Conservation (phyloP, 2,888 invertebrate species). For the Blomia tropicalis region DNA sequence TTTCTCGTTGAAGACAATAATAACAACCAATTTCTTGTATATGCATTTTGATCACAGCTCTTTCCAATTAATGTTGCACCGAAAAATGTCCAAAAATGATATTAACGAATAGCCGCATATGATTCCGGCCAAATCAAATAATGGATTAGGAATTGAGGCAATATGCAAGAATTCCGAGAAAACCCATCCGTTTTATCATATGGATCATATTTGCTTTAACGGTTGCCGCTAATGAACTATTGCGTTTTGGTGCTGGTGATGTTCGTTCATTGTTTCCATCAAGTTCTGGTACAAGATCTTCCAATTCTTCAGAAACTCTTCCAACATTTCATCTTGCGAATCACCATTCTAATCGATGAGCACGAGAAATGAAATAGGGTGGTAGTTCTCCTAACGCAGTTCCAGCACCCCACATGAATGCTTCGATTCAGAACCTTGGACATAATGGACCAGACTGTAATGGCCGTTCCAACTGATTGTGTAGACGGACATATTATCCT, state of each 20-base stretch:
- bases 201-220: constrained; percentile 18
- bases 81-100: constrained; percentile 99
- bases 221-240: not conserved
- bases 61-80: constrained; percentile 94
- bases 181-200: constrained; percentile 79
- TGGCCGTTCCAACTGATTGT: constrained; percentile 37
- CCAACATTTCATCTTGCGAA: not conserved
- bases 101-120: constrained; percentile 97
- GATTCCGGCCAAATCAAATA: constrained; percentile 95
- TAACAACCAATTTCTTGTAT: constrained; percentile 94
- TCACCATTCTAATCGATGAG: constrained; percentile 20
- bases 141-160: constrained; percentile 95
- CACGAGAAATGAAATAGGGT: constrained; percentile 99
- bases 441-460: constrained; percentile 83
- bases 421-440: constrained; percentile 73
- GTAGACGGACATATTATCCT: constrained; percentile 69
- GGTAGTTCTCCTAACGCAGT: constrained; percentile 98
- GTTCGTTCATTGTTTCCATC: not conserved
- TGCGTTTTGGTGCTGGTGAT: not conserved
- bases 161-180: constrained; percentile 88
- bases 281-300: constrained; percentile 6
- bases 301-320: constrained; percentile 16
- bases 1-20: constrained; percentile 84
- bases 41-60: constrained; percentile 93
- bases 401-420: constrained; percentile 82